Evolutionary conservation across 30 jellyfish, hydroid and myxozoan species (phyloP), one percentile per base, ranked within the genome.

Genomic region (Aurelia aurita): DNA sequence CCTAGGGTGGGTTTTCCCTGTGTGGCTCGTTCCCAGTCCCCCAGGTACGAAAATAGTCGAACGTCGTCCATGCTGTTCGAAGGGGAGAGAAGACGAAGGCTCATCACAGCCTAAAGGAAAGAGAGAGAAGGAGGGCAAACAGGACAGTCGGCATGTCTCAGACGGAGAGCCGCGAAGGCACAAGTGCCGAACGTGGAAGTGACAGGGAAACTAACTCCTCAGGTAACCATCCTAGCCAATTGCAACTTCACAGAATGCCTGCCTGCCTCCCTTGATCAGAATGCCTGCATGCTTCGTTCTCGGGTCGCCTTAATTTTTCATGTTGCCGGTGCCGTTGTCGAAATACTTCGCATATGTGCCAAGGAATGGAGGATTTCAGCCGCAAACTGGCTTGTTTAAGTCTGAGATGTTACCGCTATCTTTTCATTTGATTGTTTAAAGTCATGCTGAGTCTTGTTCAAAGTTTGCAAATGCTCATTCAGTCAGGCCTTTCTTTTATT

Each of bases 61-160:
- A 57, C 54, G 85, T 67, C 74, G 77, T 67, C 77, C 84, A 58
- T 59, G 91, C 82, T 81, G 91, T 72, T 53, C 84, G 80, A 81
- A 72, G 91, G 82, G 87, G 79, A 80, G 63, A 65, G 90, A 80
- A 71, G 70, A 54, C 72, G 74, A 49, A 74, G 78, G 91, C 85
- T 64, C 79, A 29, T 20, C 80, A 62, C 79, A 28, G 84, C 80
- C 80, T 63, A 54, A 63, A 67, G 91, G 91, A 69, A 49, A 53
- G 73, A 39, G 91, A 53, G 29, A 28, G 19, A 22, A 53, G 32
- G 91, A 46, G 85, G 91, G 91, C 80, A 57, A 81, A 62, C 64
- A 39, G 85, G 91, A 81, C 85, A 81, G 91, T 69, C 91, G 91
- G 91, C 91, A 81, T 81, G 91, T 81, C 91, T 66, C 91, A 81